These are phyloP conservation scores for Tetrao urogallus DNA, from an alignment of 2,113 vertebrate species.

Conservation along the genomic window DNA sequence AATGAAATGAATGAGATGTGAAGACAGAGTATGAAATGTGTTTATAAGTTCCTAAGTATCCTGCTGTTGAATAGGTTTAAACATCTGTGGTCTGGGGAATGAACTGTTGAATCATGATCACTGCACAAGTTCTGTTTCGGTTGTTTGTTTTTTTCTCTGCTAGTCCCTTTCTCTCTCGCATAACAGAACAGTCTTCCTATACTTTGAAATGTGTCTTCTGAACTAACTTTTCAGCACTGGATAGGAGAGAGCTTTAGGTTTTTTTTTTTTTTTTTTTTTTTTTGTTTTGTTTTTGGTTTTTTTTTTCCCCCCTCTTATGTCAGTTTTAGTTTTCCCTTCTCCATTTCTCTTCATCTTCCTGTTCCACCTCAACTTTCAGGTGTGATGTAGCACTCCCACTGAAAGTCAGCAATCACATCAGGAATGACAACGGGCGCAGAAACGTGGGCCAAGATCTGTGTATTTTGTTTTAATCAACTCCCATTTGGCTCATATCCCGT, in stretches of 20 bases:
- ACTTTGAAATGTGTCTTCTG: background rate
- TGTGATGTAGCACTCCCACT: background rate
- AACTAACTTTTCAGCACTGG: background rate
- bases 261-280: too few relatives aligned
- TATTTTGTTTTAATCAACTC: background rate
- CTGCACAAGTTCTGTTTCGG: background rate
- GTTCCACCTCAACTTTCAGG: background rate
- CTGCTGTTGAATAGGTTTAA: conserved; percentile 9
- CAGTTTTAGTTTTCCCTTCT: background rate
- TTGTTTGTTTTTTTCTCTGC: background rate
- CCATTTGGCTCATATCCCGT: background rate
- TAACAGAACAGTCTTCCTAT: background rate
- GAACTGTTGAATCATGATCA: background rate
- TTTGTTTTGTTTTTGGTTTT: too few relatives aligned
- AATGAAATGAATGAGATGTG: background rate
- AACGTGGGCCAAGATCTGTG: fast-evolving
- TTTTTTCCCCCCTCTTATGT: background rate
- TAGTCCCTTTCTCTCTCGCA: background rate
- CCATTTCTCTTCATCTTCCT: background rate
- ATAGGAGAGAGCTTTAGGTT: background rate
- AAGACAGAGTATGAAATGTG: background rate
- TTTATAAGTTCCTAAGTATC: conserved; percentile 8
- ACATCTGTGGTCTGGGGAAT: background rate
- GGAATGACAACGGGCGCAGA: background rate
- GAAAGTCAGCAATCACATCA: background rate